Evolutionary conservation across 2,888 invertebrate genomes (phyloP), one percentile per base, ranked within the genome.

Genomic region (Mythimna lalbum): DNA sequence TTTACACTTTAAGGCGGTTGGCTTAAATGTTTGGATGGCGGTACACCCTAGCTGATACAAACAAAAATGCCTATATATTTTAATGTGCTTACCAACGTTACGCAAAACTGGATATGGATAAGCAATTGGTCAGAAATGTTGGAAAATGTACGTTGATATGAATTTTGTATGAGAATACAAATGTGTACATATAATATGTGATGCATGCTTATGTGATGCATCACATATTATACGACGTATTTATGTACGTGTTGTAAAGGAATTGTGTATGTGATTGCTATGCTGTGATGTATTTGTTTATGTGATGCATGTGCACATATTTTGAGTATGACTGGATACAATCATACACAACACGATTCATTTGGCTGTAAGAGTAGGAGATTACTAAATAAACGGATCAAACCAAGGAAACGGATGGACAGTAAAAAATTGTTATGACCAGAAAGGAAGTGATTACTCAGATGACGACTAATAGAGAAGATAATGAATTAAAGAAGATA

Each of bases 1-100:
- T 47, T 71, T 12, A 33, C 5, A 5, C 36, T 57, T 57, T 50
- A 33, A 27, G 52, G 21, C 14, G n/a, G 56, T 64, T 52, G 21
- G 39, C 12, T n/a, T 21, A 50, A 73, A 73, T 71, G 71, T 63
- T 72, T 61, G 50, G 14, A 6, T 9, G 4, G 27, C 10, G 12
- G n/a, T 43, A 49, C 23, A 0, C 53, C 12, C 17, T n/a, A 53
- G 17, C 23, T 33, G 14, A 27, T 33, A 9, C 14, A 9, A n/a
- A 21, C 27, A 17, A 56, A 67, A 55, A 50, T 19, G 27, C 27
- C 12, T 6, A 12, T 9, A 27, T 43, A 60, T 27, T 23, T 43
- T 6, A 10, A 43, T 9, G 14, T 21, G 33, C 6, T 23, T 53
- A 4, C 0, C 33, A 33, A 56, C 1, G 33, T n/a, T 36, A 14